Base-by-base conservation (phyloP, 2,797 vertebrate genomes). In the Sebastes iracundus region DNA sequence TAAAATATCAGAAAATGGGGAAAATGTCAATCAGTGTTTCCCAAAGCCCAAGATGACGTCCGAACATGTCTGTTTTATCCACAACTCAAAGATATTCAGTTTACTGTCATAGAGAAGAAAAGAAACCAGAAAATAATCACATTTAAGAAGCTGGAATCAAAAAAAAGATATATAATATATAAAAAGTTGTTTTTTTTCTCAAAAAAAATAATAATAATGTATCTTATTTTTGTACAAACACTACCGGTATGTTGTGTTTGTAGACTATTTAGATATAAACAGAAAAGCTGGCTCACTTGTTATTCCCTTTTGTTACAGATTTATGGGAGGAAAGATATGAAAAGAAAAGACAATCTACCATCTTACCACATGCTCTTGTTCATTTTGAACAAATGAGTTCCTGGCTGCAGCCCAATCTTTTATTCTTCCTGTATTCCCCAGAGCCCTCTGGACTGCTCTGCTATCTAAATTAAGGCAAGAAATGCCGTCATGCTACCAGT, bases 331-430 rank as follows among this genome's bases (percentile, higher is more conserved):
- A 74, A 38, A 61, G 42, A n/a, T 5, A 23, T 16, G 3, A 42
- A 62, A 38, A 28, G 23, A 35, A 56, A 46, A 22, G 20, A 77
- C 56, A 32, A 28, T 18, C 10, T 35, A 18, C 27, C 32, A 32
- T 63, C n/a, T 63, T 52, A 27, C 62, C 33, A 32, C 49, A 53
- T 63, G 52, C n/a, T 53, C 22, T 23, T 63, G 42, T 62, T 81
- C 3, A 78, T 71, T 63, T 64, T 68, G 2, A 77, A 74, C 73
- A 53, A 81, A 56, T 77, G 1, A 78, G 38, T 38, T 22, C 10
- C 53, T 71, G 46, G 49, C 72, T 59, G 35, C n/a, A 18, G 56
- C n/a, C 61, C 61, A 35, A 14, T 75, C 30, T 70, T 11, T 58
- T 53, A 59, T 70, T 77, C 32, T 55, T 33, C 55, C 30, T 58